These are phyloP conservation scores for Lasiommata megera DNA, from an alignment of 2,888 invertebrate species.

Conservation along the genomic window DNA sequence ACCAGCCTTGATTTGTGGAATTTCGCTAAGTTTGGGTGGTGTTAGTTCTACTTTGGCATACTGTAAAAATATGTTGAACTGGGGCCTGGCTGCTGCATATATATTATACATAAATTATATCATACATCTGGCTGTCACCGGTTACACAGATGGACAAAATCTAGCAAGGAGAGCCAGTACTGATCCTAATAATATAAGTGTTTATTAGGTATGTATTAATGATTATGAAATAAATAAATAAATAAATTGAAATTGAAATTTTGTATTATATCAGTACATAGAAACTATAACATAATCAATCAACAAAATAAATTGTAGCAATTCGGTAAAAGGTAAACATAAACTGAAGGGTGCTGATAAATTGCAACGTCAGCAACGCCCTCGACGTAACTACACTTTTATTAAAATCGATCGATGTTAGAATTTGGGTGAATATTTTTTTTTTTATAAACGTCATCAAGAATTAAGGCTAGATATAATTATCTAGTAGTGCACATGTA, in stretches of 20 bases:
- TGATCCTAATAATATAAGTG: too few species aligned
- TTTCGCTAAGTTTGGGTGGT: slow-evolving; percentile 94
- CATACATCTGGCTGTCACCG: too few species aligned
- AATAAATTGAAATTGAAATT: too few species aligned
- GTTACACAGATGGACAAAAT: too few species aligned
- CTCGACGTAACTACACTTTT: neutral
- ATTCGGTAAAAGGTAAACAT: neutral
- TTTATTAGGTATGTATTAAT: too few species aligned
- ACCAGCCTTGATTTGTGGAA: slow-evolving; percentile 91
- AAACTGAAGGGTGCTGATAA: neutral
- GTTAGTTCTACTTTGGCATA: slow-evolving; percentile 97
- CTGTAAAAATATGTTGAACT: slow-evolving; percentile 87
- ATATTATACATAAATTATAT: too few species aligned
- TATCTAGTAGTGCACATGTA: too few species aligned
- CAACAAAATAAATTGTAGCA: neutral
- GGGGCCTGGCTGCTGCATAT: slow-evolving; percentile 84
- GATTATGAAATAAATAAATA: too few species aligned
- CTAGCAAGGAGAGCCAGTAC: too few species aligned
- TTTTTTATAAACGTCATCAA: too few species aligned
- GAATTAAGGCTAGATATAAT: too few species aligned
- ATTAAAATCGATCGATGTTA: neutral
- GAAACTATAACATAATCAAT: neutral
- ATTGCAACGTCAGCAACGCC: neutral
- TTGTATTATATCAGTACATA: too few species aligned
- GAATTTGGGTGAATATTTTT: neutral